Base-by-base conservation (phyloP, 2,888 invertebrate species). In the Acrobasis suavella region DNA sequence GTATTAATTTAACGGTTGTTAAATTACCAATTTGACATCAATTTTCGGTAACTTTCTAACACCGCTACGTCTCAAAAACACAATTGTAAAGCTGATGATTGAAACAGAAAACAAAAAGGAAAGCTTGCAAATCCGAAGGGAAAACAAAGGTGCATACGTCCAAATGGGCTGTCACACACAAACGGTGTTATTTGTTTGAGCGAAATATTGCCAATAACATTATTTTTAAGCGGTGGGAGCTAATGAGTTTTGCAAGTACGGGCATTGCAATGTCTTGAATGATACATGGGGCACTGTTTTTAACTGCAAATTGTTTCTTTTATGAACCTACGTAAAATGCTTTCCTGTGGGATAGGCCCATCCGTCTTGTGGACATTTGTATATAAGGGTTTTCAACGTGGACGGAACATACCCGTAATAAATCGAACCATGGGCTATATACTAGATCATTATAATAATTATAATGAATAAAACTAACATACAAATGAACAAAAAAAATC, bases 201-300 rank as follows among this genome's bases (percentile, higher is more conserved):
- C 60, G 59, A 74, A 72, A 72, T 72, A 75, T 72, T 69, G 72
- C 63, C 69, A 70, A 67, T 72, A 72, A 73, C 50, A 50, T 58
- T 50, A 51, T 69, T 67, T 70, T 67, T 67, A 59, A 59, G 37
- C 32, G 56, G 42, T 17, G 56, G 9, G 16, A 42, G 42, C 63
- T 62, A 62, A 58, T 52, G 62, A 58, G 58, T 60, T 51, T 60
- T 60, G 52, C 52, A 51, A 56, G 56, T 56, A 56, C 42, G 16
- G 17, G 17, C n/a, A 39, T 22, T 42, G 56, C 17, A 2, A 3
- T 1, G 16, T 55, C 39, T 39, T 16, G 55, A 56, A 22, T 56
- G 56, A 56, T 56, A 56, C 56, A 56, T 56, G 56, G 39, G 8
- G 39, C 1, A 42, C 14, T 17, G 39, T 42, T 39, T 56, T 42